phyloP scores from a whole-genome alignment of 2,113 vertebrate genomes.

The Tragulus kanchil region DNA sequence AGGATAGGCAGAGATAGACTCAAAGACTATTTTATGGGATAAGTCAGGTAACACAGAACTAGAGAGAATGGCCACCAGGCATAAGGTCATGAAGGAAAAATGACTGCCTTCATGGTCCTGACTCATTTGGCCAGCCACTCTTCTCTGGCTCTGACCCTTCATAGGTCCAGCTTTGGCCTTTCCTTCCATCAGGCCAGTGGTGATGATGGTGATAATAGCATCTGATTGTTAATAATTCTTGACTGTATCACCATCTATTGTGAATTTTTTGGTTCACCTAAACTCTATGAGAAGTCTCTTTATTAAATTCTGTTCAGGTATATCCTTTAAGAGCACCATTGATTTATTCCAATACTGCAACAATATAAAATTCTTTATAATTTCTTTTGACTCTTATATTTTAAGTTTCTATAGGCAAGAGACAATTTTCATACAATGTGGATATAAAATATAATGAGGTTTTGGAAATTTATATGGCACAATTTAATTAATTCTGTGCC shows the following conservation, averaged over 20 bases:
- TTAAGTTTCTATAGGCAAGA: constrained; percentile 43
- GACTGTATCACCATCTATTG: neutral
- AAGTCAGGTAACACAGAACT: neutral
- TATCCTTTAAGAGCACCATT: neutral
- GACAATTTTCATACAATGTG: constrained; percentile 46
- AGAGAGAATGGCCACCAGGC: neutral
- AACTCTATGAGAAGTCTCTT: neutral
- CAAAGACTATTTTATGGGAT: neutral
- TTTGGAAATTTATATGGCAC: constrained; percentile 62
- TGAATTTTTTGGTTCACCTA: neutral
- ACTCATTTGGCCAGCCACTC: neutral
- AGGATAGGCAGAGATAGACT: neutral
- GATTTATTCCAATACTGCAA: neutral
- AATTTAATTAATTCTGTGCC: constrained; percentile 72
- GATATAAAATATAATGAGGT: constrained; percentile 59
- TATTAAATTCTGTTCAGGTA: neutral
- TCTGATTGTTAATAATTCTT: neutral
- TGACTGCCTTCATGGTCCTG: accelerated
- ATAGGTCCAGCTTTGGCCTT: neutral
- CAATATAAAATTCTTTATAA: neutral
- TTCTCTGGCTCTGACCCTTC: neutral
- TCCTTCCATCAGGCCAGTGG: neutral
- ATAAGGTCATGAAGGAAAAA: neutral
- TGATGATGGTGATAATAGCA: too few relatives aligned
- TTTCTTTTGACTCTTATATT: constrained; percentile 27